Evolutionary conservation across 2,797 vertebrate genomes (phyloP), one percentile per base, ranked within the genome.

Genomic region (Ambastaia sidthimunki): DNA sequence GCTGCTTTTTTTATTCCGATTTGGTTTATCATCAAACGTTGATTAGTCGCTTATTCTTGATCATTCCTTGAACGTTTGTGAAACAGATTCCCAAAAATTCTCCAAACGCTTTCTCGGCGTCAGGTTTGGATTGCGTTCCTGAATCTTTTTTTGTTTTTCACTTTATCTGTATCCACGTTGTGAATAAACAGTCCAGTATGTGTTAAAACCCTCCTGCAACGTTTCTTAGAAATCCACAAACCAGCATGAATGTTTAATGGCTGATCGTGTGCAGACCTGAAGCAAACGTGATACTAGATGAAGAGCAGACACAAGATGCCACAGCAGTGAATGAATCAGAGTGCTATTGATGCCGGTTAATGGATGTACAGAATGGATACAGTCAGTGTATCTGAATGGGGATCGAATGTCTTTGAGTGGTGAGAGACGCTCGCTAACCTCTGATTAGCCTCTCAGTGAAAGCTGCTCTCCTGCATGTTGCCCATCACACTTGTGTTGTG

Each of bases 241-340:
- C 68, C 16, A 16, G 44, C 41, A 78, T 78, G 57, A 78, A 71
- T 78, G 44, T 71, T 71, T 78, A 71, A 71, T 71, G 57, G 25
- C 21, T 0, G 2, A 28, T n/a, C 15, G 12, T 15, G 18, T 6
- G 55, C 28, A 50, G 2, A 57, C 76, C 76, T 78, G 67, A 62
- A 63, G 19, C 76, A 63, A 71, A 63, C 71, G 70, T 78, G 76
- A 78, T 78, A 78, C n/a, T 28, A 71, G 76, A 71, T 60, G 55
- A 70, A 77, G 59, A 54, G 25, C 25, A 59, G 74, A 76, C 57
- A 55, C 2, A 63, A 31, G 28, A 63, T 63, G 62, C 62, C 44
- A 48, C 18, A 23, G 12, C 44, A 21, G 44, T 63, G 76, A 78
- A 67, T 73, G 78, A 80, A 67, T 67, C 41, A 47, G 60, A 80